Evolutionary conservation across 1,140 invertebrate species (phyloP).

Genomic region (Lethrus apterus): DNA sequence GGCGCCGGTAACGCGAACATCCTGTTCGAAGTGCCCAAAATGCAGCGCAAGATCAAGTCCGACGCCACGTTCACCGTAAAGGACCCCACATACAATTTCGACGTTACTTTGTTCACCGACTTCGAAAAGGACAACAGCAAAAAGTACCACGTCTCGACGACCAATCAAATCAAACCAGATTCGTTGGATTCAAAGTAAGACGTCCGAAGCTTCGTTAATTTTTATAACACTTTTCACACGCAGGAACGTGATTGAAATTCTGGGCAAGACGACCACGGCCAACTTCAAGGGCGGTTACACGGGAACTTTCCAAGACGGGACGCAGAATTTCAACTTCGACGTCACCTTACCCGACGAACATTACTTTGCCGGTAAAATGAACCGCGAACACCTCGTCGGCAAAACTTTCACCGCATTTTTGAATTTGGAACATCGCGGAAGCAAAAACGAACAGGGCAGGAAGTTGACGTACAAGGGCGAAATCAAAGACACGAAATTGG

Average conservation of each 20-base stretch:
- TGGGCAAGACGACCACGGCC: constrained; percentile 48
- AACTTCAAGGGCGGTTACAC: constrained; percentile 46
- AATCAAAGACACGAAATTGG: constrained; percentile 41
- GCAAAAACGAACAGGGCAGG: constrained; percentile 45
- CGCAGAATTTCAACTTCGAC: constrained; percentile 43
- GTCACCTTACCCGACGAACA: constrained; percentile 50
- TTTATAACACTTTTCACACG: constrained; percentile 4
- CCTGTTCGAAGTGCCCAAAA: constrained; percentile 43
- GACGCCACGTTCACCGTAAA: constrained; percentile 50
- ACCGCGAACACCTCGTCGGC: constrained; percentile 37
- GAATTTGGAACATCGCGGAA: constrained; percentile 44
- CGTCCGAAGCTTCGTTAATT: not conserved
- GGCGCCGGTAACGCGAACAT: constrained; percentile 51
- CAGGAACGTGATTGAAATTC: constrained; percentile 49
- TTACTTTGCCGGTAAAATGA: constrained; percentile 44
- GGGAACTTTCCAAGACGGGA: constrained; percentile 41
- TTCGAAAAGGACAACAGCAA: constrained; percentile 61
- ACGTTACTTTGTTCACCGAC: constrained; percentile 54
- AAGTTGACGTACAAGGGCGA: constrained; percentile 37
- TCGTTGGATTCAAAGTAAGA: constrained; percentile 57
- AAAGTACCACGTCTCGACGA: constrained; percentile 54
- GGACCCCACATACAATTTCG: constrained; percentile 49
- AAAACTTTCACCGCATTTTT: constrained; percentile 43
- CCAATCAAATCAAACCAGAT: constrained; percentile 48
- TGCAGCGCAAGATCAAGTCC: constrained; percentile 54